Evolutionary conservation across 2,888 invertebrate species (phyloP), one percentile per base, ranked within the genome.

Genomic region (Pristionchus arcanus): DNA sequence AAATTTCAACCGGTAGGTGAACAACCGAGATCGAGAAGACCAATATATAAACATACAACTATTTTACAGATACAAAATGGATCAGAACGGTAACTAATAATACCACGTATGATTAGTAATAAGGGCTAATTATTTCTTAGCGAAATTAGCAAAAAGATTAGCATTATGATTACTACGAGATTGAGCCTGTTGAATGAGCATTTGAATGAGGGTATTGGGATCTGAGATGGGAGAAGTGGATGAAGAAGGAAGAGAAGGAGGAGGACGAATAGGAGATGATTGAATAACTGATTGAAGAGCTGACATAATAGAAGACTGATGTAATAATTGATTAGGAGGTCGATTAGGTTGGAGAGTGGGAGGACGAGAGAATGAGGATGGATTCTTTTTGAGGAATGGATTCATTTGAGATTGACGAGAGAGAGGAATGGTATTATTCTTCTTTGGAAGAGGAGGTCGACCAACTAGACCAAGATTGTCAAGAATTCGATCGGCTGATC

Each of bases 181-280:
- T n/a, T 77, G 77, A 0, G 77, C 77, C 25, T 77, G 77, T 42
- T 77, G 77, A 42, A 77, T 16, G 19, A 77, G 53, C 34, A 84
- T 84, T 19, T 84, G 83, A 15, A 84, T 31, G 13, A 84, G 2
- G 55, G 19, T 3, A 84, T 55, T 55, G 42, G 77, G 31, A 28
- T 49, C 37, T 21, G 53, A 53, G 53, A 28, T 31, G 28, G 53
- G 83, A 84, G 53, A 84, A 28, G 55, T 42, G 2, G 83, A 53
- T 4, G 83, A 28, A 28, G 55, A 25, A 77, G 31, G 77, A 25
- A 77, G 19, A 25, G 77, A 42, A 21, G 77, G 25, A 42, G 9
- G 77, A 77, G 37, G 3, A 15, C 37, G 74, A 68, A 49, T 49
- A 7, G 42, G 42, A 49, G 42, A 49, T 49, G 42, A 49, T 49